Evolutionary conservation across 2,888 invertebrate genomes (phyloP).

Genomic region (Gasteruption jaculator): DNA sequence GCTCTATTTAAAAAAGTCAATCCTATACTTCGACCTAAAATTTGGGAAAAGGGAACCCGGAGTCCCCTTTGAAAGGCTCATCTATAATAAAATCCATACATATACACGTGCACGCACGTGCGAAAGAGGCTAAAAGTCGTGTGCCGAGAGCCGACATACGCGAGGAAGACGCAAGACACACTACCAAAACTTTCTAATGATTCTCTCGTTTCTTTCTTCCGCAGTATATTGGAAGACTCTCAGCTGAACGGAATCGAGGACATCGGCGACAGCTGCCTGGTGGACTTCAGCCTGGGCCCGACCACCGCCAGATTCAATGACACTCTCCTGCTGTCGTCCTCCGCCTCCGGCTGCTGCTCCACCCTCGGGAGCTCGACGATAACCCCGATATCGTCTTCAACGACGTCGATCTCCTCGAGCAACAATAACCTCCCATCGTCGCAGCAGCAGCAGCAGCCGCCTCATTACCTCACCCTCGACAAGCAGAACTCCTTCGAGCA

Average conservation of each 20-base stretch:
- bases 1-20: too few relatives aligned
- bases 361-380: conserved; percentile 19
- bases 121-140: too few relatives aligned
- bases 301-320: conserved; percentile 14
- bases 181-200: not conserved
- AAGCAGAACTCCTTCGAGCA: conserved; percentile 78
- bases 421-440: conserved; percentile 8
- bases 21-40: too few relatives aligned
- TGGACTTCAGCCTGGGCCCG: conserved; percentile 25
- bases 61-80: too few relatives aligned
- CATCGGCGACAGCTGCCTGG: conserved; percentile 34
- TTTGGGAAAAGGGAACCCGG: too few relatives aligned
- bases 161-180: too few relatives aligned
- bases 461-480: conserved; percentile 50
- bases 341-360: not conserved
- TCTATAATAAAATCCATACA: too few relatives aligned
- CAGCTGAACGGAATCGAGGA: conserved; percentile 38
- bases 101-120: too few relatives aligned
- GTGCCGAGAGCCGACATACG: too few relatives aligned
- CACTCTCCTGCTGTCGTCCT: conserved; percentile 12
- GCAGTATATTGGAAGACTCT: conserved; percentile 34
- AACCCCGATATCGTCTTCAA: too few relatives aligned
- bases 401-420: conserved; percentile 13
- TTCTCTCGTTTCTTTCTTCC: conserved; percentile 7
- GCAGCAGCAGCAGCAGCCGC: conserved; percentile 26